Conservation (phyloP, 2,888 invertebrate species). For the Lydus trimaculatus region DNA sequence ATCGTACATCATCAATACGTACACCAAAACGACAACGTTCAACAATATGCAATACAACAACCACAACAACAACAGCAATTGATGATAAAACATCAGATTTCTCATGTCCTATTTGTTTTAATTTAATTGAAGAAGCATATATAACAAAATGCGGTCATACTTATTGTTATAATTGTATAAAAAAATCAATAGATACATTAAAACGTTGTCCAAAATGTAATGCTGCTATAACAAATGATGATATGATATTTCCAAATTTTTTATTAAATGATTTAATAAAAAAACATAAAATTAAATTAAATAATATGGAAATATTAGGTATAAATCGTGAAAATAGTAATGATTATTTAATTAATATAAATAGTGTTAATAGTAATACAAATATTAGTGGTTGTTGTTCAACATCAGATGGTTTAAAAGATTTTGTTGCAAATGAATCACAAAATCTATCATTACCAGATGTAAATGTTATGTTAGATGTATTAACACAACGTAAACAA, state of each 20-base stretch:
- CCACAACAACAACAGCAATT: too few relatives aligned
- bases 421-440: slow-evolving; percentile 73
- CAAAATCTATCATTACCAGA: slow-evolving; percentile 78
- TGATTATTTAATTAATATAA: slow-evolving; percentile 50
- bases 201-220: slow-evolving; percentile 87
- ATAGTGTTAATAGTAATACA: neutral
- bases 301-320: slow-evolving; percentile 60
- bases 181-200: slow-evolving; percentile 69
- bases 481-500: slow-evolving; percentile 79
- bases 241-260: slow-evolving; percentile 86
- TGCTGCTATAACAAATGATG: slow-evolving; percentile 71
- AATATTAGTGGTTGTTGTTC: slow-evolving; percentile 25
- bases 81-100: slow-evolving; percentile 74
- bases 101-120: slow-evolving; percentile 87
- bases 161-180: slow-evolving; percentile 86
- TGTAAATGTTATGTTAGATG: slow-evolving; percentile 82
- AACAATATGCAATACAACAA: slow-evolving; percentile 66
- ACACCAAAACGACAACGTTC: slow-evolving; percentile 63
- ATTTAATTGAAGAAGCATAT: slow-evolving; percentile 87
- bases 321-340: slow-evolving; percentile 56
- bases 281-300: slow-evolving; percentile 69
- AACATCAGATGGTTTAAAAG: slow-evolving; percentile 65
- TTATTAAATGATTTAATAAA: slow-evolving; percentile 81
- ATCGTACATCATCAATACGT: slow-evolving; percentile 58
- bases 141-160: slow-evolving; percentile 94